phyloP scores from a whole-genome alignment of 2,797 vertebrate genomes.

The Anguilla obscura region DNA sequence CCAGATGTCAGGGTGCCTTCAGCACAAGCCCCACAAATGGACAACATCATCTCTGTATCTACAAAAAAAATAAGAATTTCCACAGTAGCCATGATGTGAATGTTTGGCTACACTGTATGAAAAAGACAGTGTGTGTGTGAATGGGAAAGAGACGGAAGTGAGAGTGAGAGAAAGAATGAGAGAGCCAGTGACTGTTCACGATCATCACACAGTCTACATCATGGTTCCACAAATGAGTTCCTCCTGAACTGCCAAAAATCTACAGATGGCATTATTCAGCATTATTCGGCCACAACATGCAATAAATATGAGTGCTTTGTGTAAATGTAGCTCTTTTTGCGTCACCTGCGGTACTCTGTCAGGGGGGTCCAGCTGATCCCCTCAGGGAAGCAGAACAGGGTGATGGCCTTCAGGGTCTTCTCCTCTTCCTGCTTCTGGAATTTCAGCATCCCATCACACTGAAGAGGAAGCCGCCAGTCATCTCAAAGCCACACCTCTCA shows the following conservation, averaged over 20 bases:
- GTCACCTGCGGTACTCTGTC: slow-evolving; percentile 84
- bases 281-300: not conserved
- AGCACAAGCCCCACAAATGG: too few relatives aligned
- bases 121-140: not conserved
- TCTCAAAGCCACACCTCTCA: not conserved
- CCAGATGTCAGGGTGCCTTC: too few relatives aligned
- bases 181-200: not conserved
- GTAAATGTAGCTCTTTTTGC: not conserved
- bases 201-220: not conserved
- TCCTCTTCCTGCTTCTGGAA: slow-evolving; percentile 92
- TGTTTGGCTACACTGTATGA: not conserved
- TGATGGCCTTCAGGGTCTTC: slow-evolving; percentile 83
- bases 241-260: not conserved
- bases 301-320: not conserved
- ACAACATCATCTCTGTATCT: not conserved
- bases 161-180: not conserved
- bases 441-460: slow-evolving; percentile 84
- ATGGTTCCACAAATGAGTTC: not conserved
- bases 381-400: slow-evolving; percentile 93
- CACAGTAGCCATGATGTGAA: not conserved
- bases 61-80: not conserved
- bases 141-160: not conserved
- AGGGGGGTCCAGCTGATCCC: slow-evolving; percentile 85
- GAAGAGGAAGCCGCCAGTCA: slow-evolving; percentile 27
- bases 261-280: not conserved